Base-by-base conservation (phyloP, 2,888 invertebrate species). In the Rhingia rostrata region DNA sequence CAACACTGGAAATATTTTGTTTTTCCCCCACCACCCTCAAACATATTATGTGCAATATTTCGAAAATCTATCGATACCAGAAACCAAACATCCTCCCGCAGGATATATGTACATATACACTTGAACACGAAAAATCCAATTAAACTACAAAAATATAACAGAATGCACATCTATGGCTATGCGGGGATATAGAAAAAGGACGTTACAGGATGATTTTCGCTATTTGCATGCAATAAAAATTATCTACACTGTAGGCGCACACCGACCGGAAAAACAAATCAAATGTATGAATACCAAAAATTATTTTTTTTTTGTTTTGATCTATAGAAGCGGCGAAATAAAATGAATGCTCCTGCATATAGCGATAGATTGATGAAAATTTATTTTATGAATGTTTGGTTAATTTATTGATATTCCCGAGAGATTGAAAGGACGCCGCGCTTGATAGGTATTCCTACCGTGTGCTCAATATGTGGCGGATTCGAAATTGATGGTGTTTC, bases 161-260 rank as follows among this genome's bases (percentile, higher is more conserved):
- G 32, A 49, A 12, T 12, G 37, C 12, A 6, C 22, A 22, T 6
- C 5, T 7, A 12, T 4, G 64, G 39, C 7, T 22, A 35, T 43
- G 32, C 14, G 30, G n/a, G 30, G 47, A 4, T 22, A 37, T 32
- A 35, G 33, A 72, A 61, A 61, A 51, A 53, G 72, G 39, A 58
- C 58, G 10, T 45, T 12, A 43, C 37, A 51, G 12, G 66, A 61
- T 51, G 79, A 73, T 66, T 79, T 79, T 73, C 60, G 79, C 60
- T 80, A 74, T 80, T 80, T 74, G 74, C 66, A 74, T 80, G 73
- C 78, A 74, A 74, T 80, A 74, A 73, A 80, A 74, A 80, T 80
- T 80, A 80, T 80, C 73, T 79, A 73, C 73, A 73, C 72, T 37
- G 30, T 64, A 58, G 49, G 37, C 39, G 56, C 39, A 64, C 64